Evolutionary conservation across 2,113 vertebrate species (phyloP), one percentile per base, ranked within the genome.

Genomic region (Todiramphus chloris): DNA sequence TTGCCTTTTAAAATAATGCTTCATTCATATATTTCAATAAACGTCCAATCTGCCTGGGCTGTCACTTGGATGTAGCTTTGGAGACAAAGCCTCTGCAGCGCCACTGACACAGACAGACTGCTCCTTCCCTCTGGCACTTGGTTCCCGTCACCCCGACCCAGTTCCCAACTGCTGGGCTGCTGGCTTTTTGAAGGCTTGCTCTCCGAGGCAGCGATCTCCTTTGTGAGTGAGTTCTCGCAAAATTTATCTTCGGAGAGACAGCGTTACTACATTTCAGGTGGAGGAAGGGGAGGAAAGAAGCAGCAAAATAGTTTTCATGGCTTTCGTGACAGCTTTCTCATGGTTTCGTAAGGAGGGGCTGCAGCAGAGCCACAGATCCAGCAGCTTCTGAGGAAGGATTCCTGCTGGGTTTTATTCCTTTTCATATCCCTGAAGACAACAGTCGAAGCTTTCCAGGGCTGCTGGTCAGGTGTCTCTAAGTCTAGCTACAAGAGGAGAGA

Each of bases 11-110:
- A 94, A 95, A 89, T 84, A 94, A 79, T 63, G 74, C 77, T 87
- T 87, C 92, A 25, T 93, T 96, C 87, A 78, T 89, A 55, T 82
- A 92, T 91, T 95, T 95, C 70, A 89, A 79, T 93, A 93, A 91
- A 81, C 20, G n/a, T 73, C 84, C 63, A 7, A 56, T 73, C 62
- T 80, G 53, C 73, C 17, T 28, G 16, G 51, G 69, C 72, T 82
- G 86, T 86, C 72, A 21, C 77, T 92, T 39, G 53, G n/a, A 58
- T 82, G 58, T 91, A 10, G 80, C 30, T 72, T 84, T 63, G 53
- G 91, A 82, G 83, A 76, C n/a, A 64, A 53, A 67, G 87, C 2
- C 64, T 60, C 25, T 46, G 31, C 3, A 5, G 55, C 69, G 83
- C 58, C 48, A 39, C 8, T 28, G 48, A 21, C 35, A 3, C 3